Conservation (phyloP, 2,888 invertebrate species). For the Ellobium chinense region DNA sequence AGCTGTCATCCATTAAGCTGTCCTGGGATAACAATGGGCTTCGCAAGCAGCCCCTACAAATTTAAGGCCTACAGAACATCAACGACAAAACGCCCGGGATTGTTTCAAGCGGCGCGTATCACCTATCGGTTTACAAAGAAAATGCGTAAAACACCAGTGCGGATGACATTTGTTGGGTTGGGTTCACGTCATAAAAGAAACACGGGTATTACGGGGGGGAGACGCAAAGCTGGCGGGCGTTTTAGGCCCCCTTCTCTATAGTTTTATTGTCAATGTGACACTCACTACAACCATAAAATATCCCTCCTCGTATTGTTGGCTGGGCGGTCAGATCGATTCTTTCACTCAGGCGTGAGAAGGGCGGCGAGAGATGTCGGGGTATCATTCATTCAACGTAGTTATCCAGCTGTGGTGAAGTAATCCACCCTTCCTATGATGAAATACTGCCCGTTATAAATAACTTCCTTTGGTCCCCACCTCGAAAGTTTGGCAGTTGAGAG, state of each 20-base stretch:
- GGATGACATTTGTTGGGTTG: not conserved
- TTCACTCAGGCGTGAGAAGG: too few species aligned
- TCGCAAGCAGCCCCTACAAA: not conserved
- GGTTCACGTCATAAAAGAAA: not conserved
- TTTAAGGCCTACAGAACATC: not conserved
- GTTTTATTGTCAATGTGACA: not conserved
- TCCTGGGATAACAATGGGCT: not conserved
- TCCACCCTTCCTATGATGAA: too few species aligned
- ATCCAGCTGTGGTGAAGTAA: too few species aligned
- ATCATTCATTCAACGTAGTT: too few species aligned
- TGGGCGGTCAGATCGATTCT: not conserved
- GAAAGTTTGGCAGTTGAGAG: too few species aligned
- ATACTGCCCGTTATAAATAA: too few species aligned
- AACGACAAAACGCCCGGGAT: not conserved
- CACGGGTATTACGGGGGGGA: not conserved
- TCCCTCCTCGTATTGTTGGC: not conserved
- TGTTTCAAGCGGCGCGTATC: not conserved
- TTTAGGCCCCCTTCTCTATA: not conserved
- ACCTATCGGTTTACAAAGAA: not conserved
- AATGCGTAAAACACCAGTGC: not conserved
- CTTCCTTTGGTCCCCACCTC: too few species aligned
- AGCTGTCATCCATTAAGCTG: not conserved
- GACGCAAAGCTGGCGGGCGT: not conserved
- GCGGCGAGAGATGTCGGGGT: too few species aligned
- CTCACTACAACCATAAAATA: conserved; percentile 1